Base-by-base conservation (phyloP, 2,888 invertebrate species). In the Philaethria dido region DNA sequence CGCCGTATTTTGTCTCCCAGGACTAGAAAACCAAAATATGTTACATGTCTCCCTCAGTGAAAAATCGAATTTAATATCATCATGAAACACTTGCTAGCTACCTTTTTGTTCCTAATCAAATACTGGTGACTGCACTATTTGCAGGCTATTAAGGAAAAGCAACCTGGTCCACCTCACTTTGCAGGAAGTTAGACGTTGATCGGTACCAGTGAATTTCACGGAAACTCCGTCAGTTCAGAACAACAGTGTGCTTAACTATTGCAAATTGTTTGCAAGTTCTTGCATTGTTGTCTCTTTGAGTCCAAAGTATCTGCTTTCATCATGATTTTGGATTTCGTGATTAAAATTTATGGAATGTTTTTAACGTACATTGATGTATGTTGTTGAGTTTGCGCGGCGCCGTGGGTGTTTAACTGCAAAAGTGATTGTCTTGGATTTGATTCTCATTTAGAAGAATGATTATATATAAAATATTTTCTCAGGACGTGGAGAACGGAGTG, bases 131-230 rank as follows among this genome's bases (percentile, higher is more conserved):
- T 29, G 2, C 22, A 57, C 3, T 42, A 25, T 57, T 57, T 42
- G 42, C 16, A 42, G 22, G 16, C 57, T 63, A 45, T 63, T 45
- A 63, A 63, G 63, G 33, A 25, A n/a, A n/a, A n/a, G n/a, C n/a
- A n/a, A n/a, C n/a, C n/a, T n/a, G n/a, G 20, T 22, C 3, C 33
- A 45, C 42, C n/a, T 44, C 29, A 45, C 44, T 55, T 22, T 20
- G n/a, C 16, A 13, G 45, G 14, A 54, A 63, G 44, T 63, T 63
- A 14, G 33, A 29, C 44, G 63, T 63, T 55, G 63, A 63, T 63
- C 39, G 57, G 57, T 42, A 11, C 42, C 42, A 3, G 57, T 11
- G 42, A 22, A 57, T 11, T 42, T 42, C 25, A 39, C 39, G 22
- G 5, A 25, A 16, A 42, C 42, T 57, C n/a, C 57, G 22, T 22